Conservation (phyloP, 1,140 invertebrate genomes). For the Druon quercuslanigerum region DNA sequence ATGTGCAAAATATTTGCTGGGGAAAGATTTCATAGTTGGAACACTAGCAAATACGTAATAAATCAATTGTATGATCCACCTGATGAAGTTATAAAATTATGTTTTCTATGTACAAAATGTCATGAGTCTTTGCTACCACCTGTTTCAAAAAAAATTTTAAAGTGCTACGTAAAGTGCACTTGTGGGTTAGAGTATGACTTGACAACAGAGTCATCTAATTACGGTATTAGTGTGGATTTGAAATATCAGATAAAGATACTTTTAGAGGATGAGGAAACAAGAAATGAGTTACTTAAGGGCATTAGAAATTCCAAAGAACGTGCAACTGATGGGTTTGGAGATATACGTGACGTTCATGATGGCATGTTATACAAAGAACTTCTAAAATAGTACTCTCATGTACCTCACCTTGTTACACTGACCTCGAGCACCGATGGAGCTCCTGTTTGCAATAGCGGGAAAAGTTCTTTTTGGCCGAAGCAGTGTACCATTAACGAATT, state of each 20-base stretch:
- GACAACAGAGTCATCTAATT: constrained; percentile 31
- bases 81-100: constrained; percentile 9
- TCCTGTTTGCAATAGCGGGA: too few species aligned
- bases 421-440: constrained; percentile 49
- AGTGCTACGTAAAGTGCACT: constrained; percentile 5
- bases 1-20: too few species aligned
- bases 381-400: not conserved
- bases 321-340: not conserved
- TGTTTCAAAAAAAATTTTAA: constrained; percentile 9
- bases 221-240: constrained; percentile 35
- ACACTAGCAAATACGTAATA: constrained; percentile 26
- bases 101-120: too few species aligned
- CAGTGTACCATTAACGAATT: constrained; percentile 42
- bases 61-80: constrained; percentile 29
- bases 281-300: too few species aligned
- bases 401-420: constrained; percentile 34
- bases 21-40: constrained; percentile 11
- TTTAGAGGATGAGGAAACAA: constrained; percentile 24
- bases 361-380: too few species aligned
- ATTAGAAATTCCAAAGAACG: not conserved
- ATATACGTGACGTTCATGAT: not conserved
- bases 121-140: not conserved
- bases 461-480: constrained; percentile 47
- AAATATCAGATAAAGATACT: constrained; percentile 39
- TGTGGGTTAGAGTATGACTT: not conserved